Evolutionary conservation across 53 echinoderm and acorn worm genomes (phyloP), one percentile per base, ranked within the genome.

Genomic region (Temnopleurus reevesii): DNA sequence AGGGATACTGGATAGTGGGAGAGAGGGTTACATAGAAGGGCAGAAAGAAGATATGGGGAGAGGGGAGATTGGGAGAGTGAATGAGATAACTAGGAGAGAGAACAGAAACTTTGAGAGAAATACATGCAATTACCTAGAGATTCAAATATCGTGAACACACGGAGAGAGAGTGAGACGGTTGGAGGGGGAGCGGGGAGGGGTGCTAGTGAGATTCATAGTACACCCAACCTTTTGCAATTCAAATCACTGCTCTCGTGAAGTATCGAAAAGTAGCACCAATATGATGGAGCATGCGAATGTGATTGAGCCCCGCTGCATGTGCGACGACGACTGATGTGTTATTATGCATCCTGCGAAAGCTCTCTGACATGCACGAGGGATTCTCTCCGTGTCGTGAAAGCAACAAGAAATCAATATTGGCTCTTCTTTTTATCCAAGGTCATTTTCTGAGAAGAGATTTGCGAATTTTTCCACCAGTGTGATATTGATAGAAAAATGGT

Each of bases 341-440:
- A 71, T 41, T 38, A 71, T 71, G 71, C 41, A 41, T 41, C 28
- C 19, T 18, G 71, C 23, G 36, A 71, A 71, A 63, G 63, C 34
- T 27, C 34, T 34, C 30, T 63, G 63, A 71, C 41, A 71, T 71
- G 71, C 71, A 71, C 71, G 1, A 2, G 71, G 71, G 71, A 71
- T 7, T 71, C 43, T 71, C 21, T 18, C 23, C 21, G 33, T 71
- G 38, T 21, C 4, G 41, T 71, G 71, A 71, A 71, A 36, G 71
- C 23, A 71, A 71, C 71, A 36, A 66, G 71, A 66, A 71, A 71
- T 71, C 71, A 71, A 71, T 71, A 71, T 71, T 23, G 71, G 41
- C 23, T 38, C 36, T 19, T 41, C 71, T 71, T 41, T n/a, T 71
- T 71, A 41, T 71, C 21, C 71, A 71, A 71, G 71, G 71, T 71